Conservation (phyloP, 1,140 invertebrate species). For the Scaptodrosophila lebanonensis region DNA sequence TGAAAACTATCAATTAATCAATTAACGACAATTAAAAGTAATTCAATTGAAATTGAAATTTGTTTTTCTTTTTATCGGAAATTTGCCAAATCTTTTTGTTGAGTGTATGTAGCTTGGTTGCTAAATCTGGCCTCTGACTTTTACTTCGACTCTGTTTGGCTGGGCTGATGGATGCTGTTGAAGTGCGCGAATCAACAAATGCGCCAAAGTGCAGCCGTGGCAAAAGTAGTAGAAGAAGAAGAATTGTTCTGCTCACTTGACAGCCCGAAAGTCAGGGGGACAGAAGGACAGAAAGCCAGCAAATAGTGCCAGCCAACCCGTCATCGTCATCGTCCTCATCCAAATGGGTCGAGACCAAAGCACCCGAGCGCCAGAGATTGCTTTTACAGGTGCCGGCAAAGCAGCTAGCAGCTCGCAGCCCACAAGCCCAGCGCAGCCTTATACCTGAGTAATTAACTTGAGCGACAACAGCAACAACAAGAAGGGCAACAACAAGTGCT, state of each 20-base stretch:
- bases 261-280: conserved; percentile 59
- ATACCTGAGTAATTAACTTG: conserved; percentile 64
- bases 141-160: conserved; percentile 12
- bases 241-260: conserved; percentile 70
- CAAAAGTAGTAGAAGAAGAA: conserved; percentile 34
- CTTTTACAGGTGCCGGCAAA: conserved; percentile 11
- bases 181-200: conserved; percentile 73
- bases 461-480: conserved; percentile 34
- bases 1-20: too few relatives aligned
- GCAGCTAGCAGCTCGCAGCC: conserved; percentile 7
- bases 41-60: too few relatives aligned
- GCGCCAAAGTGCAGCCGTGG: conserved; percentile 59
- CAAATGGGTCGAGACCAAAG: too few relatives aligned
- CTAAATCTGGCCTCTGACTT: conserved; percentile 22
- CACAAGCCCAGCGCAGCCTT: too few relatives aligned
- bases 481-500: background rate
- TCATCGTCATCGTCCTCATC: background rate
- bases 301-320: conserved; percentile 50
- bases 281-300: too few relatives aligned
- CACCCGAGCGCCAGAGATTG: too few relatives aligned
- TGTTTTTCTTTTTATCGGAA: too few relatives aligned
- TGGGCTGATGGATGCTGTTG: conserved; percentile 38
- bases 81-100: too few relatives aligned
- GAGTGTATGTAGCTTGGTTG: background rate
- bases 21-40: too few relatives aligned